Percentiles rank a stretch among this genome's conserved stretches.
Conservation (phyloP, 2,113 vertebrate genomes). For the Thinocorus orbignyianus region DNA sequence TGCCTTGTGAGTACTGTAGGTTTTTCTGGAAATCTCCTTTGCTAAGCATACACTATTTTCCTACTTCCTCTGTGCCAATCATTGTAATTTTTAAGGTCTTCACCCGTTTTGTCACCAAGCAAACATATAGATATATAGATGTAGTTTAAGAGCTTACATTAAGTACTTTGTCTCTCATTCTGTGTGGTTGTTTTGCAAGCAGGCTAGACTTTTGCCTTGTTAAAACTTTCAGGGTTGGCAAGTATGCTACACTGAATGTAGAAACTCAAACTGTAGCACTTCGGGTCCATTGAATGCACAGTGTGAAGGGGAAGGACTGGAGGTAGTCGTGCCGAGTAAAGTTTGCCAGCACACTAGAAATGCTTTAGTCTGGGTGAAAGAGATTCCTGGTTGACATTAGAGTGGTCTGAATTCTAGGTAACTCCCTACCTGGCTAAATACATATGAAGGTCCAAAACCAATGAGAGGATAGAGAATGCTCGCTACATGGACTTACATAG, state of each 20-base stretch:
- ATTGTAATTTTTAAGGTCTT: neutral
- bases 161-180: neutral
- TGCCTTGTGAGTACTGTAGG: neutral
- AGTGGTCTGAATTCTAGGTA: neutral
- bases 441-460: neutral
- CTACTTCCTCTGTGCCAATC: neutral
- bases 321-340: neutral
- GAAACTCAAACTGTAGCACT: neutral
- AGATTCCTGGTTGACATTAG: neutral
- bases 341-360: neutral
- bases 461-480: neutral
- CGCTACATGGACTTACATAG: neutral
- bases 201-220: neutral
- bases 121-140: neutral
- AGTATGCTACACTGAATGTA: neutral
- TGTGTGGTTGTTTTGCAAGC: neutral
- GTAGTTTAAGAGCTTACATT: neutral
- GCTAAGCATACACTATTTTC: neutral
- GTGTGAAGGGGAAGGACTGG: neutral
- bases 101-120: neutral
- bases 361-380: neutral
- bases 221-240: neutral
- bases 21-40: neutral
- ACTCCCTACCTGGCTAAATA: neutral
- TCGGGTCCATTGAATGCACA: neutral